Evolutionary conservation across 2,797 vertebrate species (phyloP).

Genomic region (Tangara arthus): DNA sequence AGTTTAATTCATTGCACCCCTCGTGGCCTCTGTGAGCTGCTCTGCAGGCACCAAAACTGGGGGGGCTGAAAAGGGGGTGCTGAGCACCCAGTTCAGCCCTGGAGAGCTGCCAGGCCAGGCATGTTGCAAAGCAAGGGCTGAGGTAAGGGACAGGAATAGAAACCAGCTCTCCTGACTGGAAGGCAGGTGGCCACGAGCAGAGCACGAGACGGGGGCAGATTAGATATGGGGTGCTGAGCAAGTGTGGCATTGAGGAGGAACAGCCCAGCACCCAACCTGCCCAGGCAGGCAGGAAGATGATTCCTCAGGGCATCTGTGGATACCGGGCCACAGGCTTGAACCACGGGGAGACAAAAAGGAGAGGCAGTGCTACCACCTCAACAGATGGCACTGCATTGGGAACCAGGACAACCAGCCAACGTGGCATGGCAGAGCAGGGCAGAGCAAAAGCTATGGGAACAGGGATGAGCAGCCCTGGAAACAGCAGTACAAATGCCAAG

Average conservation of each 20-base stretch:
- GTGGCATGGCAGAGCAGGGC: neutral
- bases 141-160: conserved; percentile 34
- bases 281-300: neutral
- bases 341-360: neutral
- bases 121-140: neutral
- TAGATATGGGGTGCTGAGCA: neutral
- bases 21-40: rapidly evolving
- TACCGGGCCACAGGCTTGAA: neutral
- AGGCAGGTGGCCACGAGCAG: conserved; percentile 6
- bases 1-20: neutral
- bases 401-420: neutral
- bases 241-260: neutral
- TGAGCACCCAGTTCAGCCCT: rapidly evolving
- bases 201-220: conserved; percentile 20
- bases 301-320: neutral
- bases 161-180: neutral
- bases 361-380: neutral
- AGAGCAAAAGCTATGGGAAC: neutral
- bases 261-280: neutral
- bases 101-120: neutral
- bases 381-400: neutral
- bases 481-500: neutral
- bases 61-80: neutral
- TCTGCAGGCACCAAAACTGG: neutral
- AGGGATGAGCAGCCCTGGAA: neutral